Evolutionary conservation across 1,140 invertebrate genomes (phyloP).

Genomic region (Lordiphosa mommai): DNA sequence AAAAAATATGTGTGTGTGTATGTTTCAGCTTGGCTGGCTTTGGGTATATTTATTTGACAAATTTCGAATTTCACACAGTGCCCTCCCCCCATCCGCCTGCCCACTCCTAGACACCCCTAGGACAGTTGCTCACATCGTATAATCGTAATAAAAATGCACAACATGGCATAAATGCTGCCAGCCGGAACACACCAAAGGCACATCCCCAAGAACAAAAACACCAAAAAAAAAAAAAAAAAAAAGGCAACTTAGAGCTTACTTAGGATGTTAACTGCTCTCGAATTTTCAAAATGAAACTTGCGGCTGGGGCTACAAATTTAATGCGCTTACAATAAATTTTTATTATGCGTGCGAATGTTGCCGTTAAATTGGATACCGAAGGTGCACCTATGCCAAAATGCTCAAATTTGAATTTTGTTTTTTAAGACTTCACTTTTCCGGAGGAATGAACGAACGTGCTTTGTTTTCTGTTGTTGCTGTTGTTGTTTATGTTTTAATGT

Average conservation of each 20-base stretch:
- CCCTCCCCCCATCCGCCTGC: not conserved
- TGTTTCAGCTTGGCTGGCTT: constrained; percentile 9
- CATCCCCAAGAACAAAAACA: not conserved
- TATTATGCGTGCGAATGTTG: constrained; percentile 59
- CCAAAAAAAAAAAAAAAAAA: too few species aligned
- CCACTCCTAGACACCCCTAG: not conserved
- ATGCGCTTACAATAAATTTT: constrained; percentile 70
- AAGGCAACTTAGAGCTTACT: constrained; percentile 42
- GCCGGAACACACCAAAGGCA: constrained; percentile 24
- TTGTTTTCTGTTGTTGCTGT: constrained; percentile 12
- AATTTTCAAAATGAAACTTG: constrained; percentile 34
- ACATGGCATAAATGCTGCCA: constrained; percentile 29
- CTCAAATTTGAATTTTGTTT: constrained; percentile 45
- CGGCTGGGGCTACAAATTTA: constrained; percentile 58
- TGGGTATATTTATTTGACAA: constrained; percentile 62
- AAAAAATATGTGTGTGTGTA: not conserved
- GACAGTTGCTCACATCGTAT: constrained; percentile 34
- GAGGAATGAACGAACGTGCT: constrained; percentile 25
- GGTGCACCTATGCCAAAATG: constrained; percentile 14
- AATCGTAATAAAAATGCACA: constrained; percentile 68
- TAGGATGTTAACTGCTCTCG: constrained; percentile 43
- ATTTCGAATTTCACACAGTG: constrained; percentile 52
- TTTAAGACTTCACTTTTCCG: constrained; percentile 22
- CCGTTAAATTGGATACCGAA: constrained; percentile 52
- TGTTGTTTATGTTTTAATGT: constrained; percentile 64